Evolutionary conservation across 2,113 vertebrate genomes (phyloP), one percentile per base, ranked within the genome.

Genomic region (Excalfactoria chinensis): DNA sequence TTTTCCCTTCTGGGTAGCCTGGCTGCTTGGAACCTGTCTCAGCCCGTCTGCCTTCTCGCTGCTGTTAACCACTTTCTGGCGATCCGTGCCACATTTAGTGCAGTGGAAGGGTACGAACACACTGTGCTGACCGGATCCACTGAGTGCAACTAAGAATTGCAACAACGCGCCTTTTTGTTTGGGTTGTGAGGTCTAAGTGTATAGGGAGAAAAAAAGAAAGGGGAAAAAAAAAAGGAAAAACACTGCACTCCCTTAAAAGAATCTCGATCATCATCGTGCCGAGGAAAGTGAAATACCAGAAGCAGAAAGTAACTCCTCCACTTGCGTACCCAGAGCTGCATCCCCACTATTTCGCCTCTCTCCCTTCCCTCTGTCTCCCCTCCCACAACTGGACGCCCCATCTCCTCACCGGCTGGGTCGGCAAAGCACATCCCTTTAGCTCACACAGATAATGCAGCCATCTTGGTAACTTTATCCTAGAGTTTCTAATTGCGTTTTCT

Each of bases 251-350:
- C 93, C 76, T 96, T 95, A 94, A 96, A 96, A 92, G 69, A 95
- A 92, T 93, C 55, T 89, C 87, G 78, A 86, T 96, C 81, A 82
- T 87, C 93, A 86, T 81, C 86, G 60, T 94, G 73, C 90, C 3
- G 40, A 95, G 95, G 94, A 96, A 97, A 97, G 96, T 97, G 97
- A 97, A 98, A 97, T 95, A 97, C 93, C 96, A 97, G 96, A 96
- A 95, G 85, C 73, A 95, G 91, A 93, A 93, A 92, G 86, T 88
- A 41, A 60, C 95, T 97, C 93, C 59, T 67, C 87, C 34, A 19
- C 93, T 92, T 25, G 37, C 66, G 6, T 83, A 83, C 91, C 95
- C 95, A 94, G 95, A 92, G 69, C 63, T 63, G 49, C 69, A 91
- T 95, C 86, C 90, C 28, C 93, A 79, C 88, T 93, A 81, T 67